Conservation (phyloP, 2,888 invertebrate genomes). For the Lochmaea crataegi region DNA sequence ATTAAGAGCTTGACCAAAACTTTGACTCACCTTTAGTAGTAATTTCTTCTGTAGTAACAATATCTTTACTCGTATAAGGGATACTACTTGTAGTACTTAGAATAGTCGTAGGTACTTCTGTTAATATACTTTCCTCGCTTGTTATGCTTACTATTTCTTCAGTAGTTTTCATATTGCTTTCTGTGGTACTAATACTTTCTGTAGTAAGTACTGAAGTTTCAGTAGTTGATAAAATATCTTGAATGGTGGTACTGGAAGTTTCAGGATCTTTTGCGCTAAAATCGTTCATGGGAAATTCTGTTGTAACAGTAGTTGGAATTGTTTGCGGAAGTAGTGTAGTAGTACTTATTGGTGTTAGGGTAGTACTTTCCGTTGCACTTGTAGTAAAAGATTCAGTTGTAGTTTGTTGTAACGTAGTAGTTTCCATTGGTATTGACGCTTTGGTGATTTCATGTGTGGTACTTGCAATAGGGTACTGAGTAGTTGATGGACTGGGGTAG, state of each 20-base stretch:
- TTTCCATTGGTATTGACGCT: conserved; percentile 43
- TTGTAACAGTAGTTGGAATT: conserved; percentile 10
- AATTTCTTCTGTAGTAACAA: background rate
- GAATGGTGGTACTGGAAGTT: background rate
- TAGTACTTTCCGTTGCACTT: conserved; percentile 13
- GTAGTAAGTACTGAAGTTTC: conserved; percentile 23
- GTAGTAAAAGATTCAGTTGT: background rate
- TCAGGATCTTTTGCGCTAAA: conserved; percentile 56
- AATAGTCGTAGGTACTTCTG: conserved; percentile 12
- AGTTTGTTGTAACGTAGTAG: conserved; percentile 5
- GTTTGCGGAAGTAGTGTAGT: conserved; percentile 26
- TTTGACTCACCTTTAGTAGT: conserved; percentile 17
- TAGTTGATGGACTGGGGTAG: conserved; percentile 57
- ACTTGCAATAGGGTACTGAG: conserved; percentile 43
- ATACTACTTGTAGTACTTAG: background rate
- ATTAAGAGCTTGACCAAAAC: background rate
- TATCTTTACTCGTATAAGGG: background rate
- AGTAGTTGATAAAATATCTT: conserved; percentile 18
- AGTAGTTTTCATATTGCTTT: conserved; percentile 28
- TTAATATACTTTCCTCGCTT: background rate
- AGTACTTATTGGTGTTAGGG: conserved; percentile 14
- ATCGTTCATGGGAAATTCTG: conserved; percentile 50
- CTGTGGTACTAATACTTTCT: conserved; percentile 7
- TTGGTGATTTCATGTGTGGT: conserved; percentile 37
- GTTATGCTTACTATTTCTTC: conserved; percentile 17